Base-by-base conservation (phyloP, 2,888 invertebrate species). In the Osmoderma eremita region DNA sequence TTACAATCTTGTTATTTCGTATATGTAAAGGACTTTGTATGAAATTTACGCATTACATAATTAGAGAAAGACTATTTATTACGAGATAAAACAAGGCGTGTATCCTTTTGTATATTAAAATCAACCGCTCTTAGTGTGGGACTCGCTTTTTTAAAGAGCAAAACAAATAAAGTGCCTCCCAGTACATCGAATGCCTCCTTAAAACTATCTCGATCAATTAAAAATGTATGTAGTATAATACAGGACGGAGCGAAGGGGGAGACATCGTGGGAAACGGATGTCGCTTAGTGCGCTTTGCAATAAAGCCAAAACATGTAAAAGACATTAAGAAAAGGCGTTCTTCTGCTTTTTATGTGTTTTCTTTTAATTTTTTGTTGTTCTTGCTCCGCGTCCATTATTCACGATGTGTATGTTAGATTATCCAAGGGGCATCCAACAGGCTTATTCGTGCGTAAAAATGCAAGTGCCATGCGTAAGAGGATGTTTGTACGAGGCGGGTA, bases 271-370 rank as follows among this genome's bases (percentile, higher is more conserved):
- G 63, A 63, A 63, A 63, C 63, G 63, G 63, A 63, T 63, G 39
- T 51, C 24, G 45, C 41, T 63, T 45, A 51, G 53, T 30, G 50
- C 51, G 51, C 63, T 51, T 30, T 63, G 63, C 63, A 63, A 53
- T 53, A 63, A 63, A 63, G 51, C 63, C 63, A 53, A 63, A 63
- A 63, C 63, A 63, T 63, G 63, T 63, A 63, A 63, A 63, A 63
- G 42, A 63, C 63, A 63, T 63, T 63, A 63, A 51, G 63, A 30
- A 63, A 53, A 38, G 53, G 22, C 50, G 30, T 30, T 42, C 17
- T 13, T 53, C 53, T 53, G 36, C 53, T 36, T 53, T 53, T 38
- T 53, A 36, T 53, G 36, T 53, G 53, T 53, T 38, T 51, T 38
- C 38, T 50, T 50, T 50, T n/a, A n/a, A n/a, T n/a, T 30, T 30